Base-by-base conservation (phyloP, 2,797 vertebrate genomes). In the Scyliorhinus canicula region DNA sequence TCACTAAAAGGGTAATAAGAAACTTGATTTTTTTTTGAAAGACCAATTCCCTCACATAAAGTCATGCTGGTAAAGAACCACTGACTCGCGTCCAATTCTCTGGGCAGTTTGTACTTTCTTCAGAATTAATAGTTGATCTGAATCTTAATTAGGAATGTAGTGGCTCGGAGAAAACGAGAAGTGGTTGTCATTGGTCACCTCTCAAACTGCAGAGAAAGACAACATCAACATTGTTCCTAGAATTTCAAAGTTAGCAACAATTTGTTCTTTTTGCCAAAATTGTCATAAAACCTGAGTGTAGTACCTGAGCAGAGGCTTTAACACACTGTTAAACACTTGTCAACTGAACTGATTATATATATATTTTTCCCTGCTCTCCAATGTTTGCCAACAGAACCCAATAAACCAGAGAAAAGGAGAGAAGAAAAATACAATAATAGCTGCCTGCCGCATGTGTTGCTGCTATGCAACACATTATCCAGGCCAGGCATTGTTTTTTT, bases 391-490 rank as follows among this genome's bases (percentile, higher is more conserved):
- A 91, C 88, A 65, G 88, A 91, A 65, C 88, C 88, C 40, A 91
- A 91, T 91, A 91, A 91, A 91, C 57, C 88, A 91, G 21, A 91
- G 88, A 91, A 91, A 63, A 91, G 88, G 88, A 91, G 88, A 91
- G 88, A 91, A 91, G 86, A 60, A 90, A 90, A 60, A 44, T 90
- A 90, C 14, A 90, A 63, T 90, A 90, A 90, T 90, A 90, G 86
- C 57, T 40, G 86, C 86, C 86, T 90, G 86, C 57, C 44, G 57
- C n/a, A 40, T 91, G 60, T 91, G 57, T 91, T 91, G 88, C 88
- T 91, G 60, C n/a, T 91, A 65, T 91, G 88, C 63, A 91, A 91
- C 88, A 65, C 21, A 11, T 91, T 65, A 44, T 65, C 60, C 88
- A 91, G n/a, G 8, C 88, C 88, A 91, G 60, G 40, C 57, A 65